Percentiles rank a stretch among this genome's conserved stretches.
Conservation (phyloP, 2,888 invertebrate species). For the Oeneis ivallda region DNA sequence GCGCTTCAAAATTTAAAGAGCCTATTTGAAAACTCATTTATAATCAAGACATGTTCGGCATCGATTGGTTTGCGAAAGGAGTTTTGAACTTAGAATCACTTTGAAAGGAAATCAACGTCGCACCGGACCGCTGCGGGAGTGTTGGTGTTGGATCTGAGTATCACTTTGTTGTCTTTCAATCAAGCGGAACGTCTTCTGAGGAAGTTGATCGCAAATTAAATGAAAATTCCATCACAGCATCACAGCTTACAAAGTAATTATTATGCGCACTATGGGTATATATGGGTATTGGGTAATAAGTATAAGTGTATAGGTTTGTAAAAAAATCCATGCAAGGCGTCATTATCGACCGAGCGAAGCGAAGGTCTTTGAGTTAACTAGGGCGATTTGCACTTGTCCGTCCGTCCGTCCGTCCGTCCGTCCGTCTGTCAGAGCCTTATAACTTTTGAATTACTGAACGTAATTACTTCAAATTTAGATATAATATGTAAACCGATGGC, state of each 20-base stretch:
- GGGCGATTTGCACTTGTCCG: too few relatives aligned
- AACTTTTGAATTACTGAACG: too few relatives aligned
- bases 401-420: too few relatives aligned
- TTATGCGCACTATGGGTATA: too few relatives aligned
- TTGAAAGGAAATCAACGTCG: conserved; percentile 4
- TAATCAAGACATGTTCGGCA: neutral
- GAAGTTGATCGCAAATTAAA: conserved; percentile 46
- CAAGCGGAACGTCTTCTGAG: conserved; percentile 5
- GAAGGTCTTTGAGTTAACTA: too few relatives aligned
- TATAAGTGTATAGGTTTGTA: neutral
- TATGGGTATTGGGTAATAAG: neutral
- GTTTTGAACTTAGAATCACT: conserved; percentile 16
- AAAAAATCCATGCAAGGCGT: neutral
- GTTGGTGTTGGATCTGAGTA: conserved; percentile 15
- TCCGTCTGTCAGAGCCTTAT: too few relatives aligned
- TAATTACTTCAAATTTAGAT: too few relatives aligned
- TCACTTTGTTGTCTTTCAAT: conserved; percentile 20
- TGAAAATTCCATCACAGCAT: conserved; percentile 53
- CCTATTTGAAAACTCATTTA: neutral
- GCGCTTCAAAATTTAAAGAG: neutral
- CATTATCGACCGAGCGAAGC: neutral
- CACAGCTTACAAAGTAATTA: conserved; percentile 32
- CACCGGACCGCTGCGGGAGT: too few relatives aligned
- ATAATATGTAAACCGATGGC: too few relatives aligned
- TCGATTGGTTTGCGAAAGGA: conserved; percentile 5